A percentile compares a stretch with the other conserved stretches of the same genome.
phyloP scores from a whole-genome alignment of 1,140 invertebrate species.

The Papilio helenus region DNA sequence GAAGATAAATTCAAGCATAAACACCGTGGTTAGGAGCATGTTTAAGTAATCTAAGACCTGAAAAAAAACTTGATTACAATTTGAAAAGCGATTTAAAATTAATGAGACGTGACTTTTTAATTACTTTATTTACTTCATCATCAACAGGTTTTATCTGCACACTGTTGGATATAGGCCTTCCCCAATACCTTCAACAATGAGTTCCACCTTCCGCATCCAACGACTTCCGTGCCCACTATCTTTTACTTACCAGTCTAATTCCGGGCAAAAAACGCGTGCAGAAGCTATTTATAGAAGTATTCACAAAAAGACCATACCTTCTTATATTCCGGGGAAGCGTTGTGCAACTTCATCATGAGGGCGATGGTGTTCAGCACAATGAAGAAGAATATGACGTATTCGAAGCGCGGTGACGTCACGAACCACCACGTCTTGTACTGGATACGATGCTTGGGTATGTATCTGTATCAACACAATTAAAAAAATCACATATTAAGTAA shows the following conservation, averaged over 20 bases:
- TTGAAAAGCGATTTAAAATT: no score
- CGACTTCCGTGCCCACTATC: no score
- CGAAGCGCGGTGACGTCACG: constrained; percentile 98
- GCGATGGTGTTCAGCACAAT: constrained; percentile 99
- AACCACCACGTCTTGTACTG: constrained; percentile 99
- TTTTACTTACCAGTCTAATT: no score
- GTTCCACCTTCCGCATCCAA: no score
- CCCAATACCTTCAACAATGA: no score
- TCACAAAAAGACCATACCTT: constrained; percentile 71
- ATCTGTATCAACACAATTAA: constrained; percentile 82
- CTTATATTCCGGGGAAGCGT: constrained; percentile 92
- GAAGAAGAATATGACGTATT: constrained; percentile 98
- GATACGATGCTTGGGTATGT: constrained; percentile 98
- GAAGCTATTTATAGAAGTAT: no score
- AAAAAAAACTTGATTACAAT: constrained; percentile 29
- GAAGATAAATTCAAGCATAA: constrained; percentile 98
- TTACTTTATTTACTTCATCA: no score
- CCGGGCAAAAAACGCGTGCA: no score
- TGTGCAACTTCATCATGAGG: constrained; percentile 98
- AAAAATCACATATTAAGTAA: no score
- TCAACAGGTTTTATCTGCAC: no score
- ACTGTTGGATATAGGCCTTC: no score
- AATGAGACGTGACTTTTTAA: no score
- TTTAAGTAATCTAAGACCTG: constrained; percentile 94
- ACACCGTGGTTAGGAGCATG: constrained; percentile 98